These are phyloP conservation scores for Corythornis vintsioides DNA, from an alignment of 2,113 vertebrate species.

Conservation along the genomic window DNA sequence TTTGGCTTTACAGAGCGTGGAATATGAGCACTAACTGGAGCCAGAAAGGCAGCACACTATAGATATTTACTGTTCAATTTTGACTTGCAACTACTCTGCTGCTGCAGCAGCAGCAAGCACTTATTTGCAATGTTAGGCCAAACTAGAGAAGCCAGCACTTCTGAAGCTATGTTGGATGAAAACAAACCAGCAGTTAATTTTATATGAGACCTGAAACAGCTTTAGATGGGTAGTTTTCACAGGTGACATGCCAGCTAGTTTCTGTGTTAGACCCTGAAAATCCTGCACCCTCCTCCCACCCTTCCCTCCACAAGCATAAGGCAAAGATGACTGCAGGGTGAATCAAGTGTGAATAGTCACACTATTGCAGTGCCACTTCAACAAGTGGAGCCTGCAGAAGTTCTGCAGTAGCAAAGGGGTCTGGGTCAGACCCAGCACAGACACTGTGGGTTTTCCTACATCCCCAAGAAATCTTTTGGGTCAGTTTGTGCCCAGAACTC, in stretches of 20 bases:
- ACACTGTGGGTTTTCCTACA: no score
- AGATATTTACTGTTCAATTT: constrained; percentile 15
- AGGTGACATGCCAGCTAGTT: constrained; percentile 17
- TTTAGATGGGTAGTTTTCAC: background rate
- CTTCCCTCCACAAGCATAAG: background rate
- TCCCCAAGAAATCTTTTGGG: no score
- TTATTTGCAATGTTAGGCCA: background rate
- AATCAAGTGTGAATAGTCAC: background rate
- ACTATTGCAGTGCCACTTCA: background rate
- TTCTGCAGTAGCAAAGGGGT: background rate
- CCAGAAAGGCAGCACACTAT: constrained; percentile 3
- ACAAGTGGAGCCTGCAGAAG: background rate
- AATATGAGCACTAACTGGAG: background rate
- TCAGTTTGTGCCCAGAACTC: no score
- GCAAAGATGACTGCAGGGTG: background rate
- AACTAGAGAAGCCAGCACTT: background rate
- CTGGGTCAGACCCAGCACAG: no score
- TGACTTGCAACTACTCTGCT: constrained; percentile 11
- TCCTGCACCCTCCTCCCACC: background rate
- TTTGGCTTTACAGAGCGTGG: background rate
- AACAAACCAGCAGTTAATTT: background rate
- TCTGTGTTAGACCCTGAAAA: background rate
- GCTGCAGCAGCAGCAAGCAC: background rate
- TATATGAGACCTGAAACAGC: background rate
- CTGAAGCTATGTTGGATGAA: background rate